phyloP scores from a whole-genome alignment of 1,140 invertebrate genomes.

The Myzus persicae region DNA sequence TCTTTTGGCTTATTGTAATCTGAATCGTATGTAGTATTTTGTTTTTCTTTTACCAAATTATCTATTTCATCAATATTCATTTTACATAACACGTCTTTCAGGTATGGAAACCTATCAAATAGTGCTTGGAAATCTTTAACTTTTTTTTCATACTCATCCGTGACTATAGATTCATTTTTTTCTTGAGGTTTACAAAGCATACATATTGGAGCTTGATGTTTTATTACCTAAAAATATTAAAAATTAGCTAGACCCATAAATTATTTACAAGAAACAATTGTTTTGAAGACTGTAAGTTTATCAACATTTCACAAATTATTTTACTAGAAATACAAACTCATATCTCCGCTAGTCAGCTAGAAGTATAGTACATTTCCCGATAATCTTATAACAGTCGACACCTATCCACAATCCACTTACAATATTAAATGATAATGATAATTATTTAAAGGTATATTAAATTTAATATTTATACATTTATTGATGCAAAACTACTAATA shows the following conservation, averaged over 20 bases:
- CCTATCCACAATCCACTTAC: too few species aligned
- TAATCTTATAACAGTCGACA: too few species aligned
- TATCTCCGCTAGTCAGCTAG: too few species aligned
- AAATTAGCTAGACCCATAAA: neutral
- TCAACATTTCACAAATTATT: too few species aligned
- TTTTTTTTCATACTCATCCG: neutral
- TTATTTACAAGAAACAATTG: neutral
- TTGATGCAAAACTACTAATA: too few species aligned
- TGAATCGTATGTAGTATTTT: neutral
- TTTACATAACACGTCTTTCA: conserved; percentile 23
- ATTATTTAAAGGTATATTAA: too few species aligned
- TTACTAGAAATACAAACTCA: too few species aligned
- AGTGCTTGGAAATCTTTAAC: conserved; percentile 3
- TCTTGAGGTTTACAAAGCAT: neutral
- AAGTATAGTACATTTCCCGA: too few species aligned
- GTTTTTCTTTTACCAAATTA: conserved; percentile 16
- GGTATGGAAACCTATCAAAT: conserved; percentile 11
- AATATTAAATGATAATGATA: too few species aligned
- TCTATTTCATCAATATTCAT: neutral
- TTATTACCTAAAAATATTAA: neutral
- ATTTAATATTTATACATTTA: too few species aligned
- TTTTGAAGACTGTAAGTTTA: too few species aligned
- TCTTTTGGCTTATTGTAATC: conserved; percentile 13
- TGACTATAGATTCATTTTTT: neutral
- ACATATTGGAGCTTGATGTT: neutral